Percentiles rank a stretch among this genome's conserved stretches.
Evolutionary conservation across 2,888 invertebrate species (phyloP).

Genomic region (Mesodorylaimus sp.): DNA sequence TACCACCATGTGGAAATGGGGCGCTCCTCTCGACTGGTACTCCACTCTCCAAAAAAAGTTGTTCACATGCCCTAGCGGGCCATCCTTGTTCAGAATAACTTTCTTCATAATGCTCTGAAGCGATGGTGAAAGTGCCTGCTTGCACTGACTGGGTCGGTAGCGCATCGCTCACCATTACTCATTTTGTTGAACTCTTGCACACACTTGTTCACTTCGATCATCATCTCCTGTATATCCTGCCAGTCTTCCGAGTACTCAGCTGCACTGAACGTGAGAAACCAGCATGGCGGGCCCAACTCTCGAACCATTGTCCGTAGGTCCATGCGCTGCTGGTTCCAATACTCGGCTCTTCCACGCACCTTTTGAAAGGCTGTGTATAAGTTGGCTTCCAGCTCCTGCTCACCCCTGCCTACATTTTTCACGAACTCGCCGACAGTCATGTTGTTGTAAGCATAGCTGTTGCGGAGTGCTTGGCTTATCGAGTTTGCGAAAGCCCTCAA

Average conservation of each 20-base stretch:
- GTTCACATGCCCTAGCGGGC: not conserved
- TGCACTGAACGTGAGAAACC: not conserved
- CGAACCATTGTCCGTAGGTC: conserved; percentile 1
- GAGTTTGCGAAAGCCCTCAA: too few relatives aligned
- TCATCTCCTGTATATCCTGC: not conserved
- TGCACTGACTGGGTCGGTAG: not conserved
- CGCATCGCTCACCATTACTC: not conserved
- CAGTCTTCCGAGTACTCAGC: conserved; percentile 3
- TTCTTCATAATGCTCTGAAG: not conserved
- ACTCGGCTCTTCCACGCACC: conserved; percentile 4
- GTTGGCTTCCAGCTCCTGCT: conserved; percentile 2
- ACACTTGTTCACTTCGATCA: not conserved
- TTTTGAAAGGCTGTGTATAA: not conserved
- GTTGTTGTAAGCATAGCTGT: too few relatives aligned
- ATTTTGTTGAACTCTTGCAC: not conserved
- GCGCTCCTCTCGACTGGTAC: not conserved
- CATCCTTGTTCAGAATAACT: not conserved
- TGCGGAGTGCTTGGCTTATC: too few relatives aligned
- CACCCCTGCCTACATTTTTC: too few relatives aligned
- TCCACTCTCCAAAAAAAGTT: not conserved
- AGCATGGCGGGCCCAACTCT: not conserved
- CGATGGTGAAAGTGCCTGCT: not conserved
- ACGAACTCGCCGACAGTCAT: too few relatives aligned
- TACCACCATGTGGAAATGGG: conserved; percentile 1
- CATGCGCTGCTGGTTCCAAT: not conserved